These are phyloP conservation scores for Hypolimnas misippus DNA, from an alignment of 2,888 invertebrate genomes.

Conservation along the genomic window DNA sequence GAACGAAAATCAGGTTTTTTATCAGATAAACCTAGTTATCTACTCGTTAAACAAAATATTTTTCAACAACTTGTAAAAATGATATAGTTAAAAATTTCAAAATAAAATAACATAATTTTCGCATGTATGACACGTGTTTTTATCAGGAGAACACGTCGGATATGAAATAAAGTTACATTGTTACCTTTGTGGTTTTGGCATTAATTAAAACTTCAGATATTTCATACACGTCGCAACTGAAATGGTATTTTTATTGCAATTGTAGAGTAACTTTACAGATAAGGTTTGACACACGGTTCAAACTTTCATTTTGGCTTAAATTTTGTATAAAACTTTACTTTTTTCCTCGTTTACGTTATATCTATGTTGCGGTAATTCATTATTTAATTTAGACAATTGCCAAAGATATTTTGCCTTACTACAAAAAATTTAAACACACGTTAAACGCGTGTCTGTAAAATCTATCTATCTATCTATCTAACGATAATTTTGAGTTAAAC, in stretches of 20 bases:
- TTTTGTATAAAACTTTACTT: not conserved
- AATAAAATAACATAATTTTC: not conserved
- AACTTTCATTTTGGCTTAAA: not conserved
- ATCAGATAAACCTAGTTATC: not conserved
- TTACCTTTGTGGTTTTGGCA: constrained; percentile 14
- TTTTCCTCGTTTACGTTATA: not conserved
- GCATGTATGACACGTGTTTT: not conserved
- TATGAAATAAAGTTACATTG: constrained; percentile 15
- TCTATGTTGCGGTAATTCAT: no score
- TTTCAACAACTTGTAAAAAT: not conserved
- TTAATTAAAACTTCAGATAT: constrained; percentile 30
- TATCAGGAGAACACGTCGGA: not conserved
- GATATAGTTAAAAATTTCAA: not conserved
- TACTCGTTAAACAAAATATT: not conserved
- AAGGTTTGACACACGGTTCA: not conserved
- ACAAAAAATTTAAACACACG: no score
- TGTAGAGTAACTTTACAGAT: not conserved
- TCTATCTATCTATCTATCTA: no score
- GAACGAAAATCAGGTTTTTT: not conserved
- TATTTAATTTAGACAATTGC: no score
- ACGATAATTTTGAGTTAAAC: no score
- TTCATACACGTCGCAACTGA: constrained; percentile 17
- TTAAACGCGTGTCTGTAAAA: no score
- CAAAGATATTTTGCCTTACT: no score
- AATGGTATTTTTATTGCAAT: constrained; percentile 14